phyloP scores from a whole-genome alignment of 2,888 invertebrate genomes.

The Amphipoea lucens region DNA sequence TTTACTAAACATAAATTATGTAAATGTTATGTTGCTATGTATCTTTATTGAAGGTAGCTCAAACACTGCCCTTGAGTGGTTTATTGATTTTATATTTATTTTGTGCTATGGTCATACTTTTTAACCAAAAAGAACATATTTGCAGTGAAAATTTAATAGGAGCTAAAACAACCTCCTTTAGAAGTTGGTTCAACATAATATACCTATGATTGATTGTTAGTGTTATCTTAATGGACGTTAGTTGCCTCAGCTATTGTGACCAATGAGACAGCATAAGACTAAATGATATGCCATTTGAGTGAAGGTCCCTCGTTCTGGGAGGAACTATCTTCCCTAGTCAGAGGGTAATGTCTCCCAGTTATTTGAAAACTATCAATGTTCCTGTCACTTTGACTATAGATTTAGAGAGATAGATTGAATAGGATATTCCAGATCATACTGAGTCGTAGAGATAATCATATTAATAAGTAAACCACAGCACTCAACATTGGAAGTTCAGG shows the following conservation, averaged over 20 bases:
- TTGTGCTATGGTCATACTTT: background rate
- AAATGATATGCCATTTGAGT: background rate
- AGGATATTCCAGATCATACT: background rate
- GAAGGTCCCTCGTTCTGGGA: too few relatives aligned
- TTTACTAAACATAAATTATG: background rate
- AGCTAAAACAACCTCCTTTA: too few relatives aligned
- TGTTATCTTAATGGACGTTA: background rate
- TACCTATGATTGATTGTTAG: background rate
- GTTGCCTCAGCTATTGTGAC: background rate
- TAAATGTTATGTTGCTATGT: background rate
- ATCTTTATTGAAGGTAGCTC: background rate
- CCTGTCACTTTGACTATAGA: background rate
- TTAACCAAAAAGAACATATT: background rate
- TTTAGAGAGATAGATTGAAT: background rate
- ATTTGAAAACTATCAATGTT: background rate
- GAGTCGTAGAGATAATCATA: background rate
- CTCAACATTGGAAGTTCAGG: background rate
- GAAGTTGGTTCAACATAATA: background rate
- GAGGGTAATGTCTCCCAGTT: background rate
- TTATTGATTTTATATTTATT: background rate
- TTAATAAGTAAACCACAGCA: slow-evolving; percentile 5
- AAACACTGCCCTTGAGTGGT: background rate
- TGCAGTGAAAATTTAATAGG: background rate
- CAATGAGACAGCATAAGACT: background rate
- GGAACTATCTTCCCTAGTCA: background rate